phyloP scores from a whole-genome alignment of 35 echinoderm and acorn worm genomes.

The Diadema setosum region DNA sequence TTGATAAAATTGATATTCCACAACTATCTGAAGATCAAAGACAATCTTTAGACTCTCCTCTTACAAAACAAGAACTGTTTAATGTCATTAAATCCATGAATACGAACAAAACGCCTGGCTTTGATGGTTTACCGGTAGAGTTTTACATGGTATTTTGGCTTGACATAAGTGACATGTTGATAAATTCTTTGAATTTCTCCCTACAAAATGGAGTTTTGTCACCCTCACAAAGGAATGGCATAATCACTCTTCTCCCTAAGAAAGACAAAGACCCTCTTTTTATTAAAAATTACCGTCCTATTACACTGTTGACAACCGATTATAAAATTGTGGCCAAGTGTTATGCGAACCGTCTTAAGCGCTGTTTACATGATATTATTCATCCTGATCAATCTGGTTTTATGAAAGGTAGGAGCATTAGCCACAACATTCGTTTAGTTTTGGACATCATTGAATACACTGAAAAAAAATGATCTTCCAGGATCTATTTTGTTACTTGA shows the following conservation, averaged over 20 bases:
- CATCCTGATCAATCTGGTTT: background rate
- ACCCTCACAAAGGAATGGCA: background rate
- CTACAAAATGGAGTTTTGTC: conserved; percentile 6
- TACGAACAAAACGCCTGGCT: no score
- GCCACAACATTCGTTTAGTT: background rate
- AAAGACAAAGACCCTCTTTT: background rate
- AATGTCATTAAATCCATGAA: conserved; percentile 25
- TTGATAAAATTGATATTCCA: conserved; percentile 11
- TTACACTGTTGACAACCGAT: no score
- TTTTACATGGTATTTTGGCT: no score
- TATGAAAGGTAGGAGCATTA: conserved; percentile 9
- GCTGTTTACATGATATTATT: background rate
- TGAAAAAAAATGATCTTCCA: background rate
- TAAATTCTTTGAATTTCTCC: conserved; percentile 15
- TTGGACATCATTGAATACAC: background rate
- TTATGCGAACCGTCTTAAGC: no score
- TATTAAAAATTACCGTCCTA: background rate
- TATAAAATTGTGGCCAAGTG: no score
- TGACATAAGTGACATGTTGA: no score
- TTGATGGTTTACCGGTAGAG: no score
- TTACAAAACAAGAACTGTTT: background rate
- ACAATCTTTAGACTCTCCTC: background rate
- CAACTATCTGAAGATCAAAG: conserved; percentile 12
- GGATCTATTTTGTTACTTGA: no score
- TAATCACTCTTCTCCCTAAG: conserved; percentile 2